Conservation (phyloP, 2,797 vertebrate species). For the Malacoctenus gilli region DNA sequence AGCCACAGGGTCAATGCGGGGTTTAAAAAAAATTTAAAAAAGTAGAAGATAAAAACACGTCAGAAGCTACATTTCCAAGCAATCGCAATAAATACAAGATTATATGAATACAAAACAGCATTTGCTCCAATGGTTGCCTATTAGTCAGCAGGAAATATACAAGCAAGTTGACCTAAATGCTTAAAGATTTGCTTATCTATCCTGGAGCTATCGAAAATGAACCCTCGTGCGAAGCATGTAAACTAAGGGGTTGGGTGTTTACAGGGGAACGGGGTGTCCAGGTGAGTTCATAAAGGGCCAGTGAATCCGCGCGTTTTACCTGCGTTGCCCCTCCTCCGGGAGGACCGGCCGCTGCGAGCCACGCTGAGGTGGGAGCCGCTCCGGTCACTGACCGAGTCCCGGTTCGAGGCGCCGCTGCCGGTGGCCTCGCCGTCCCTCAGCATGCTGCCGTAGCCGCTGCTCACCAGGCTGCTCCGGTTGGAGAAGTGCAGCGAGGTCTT, state of each 20-base stretch:
- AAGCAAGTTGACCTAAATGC: too few relatives aligned
- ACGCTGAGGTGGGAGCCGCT: constrained; percentile 82
- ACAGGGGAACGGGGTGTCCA: constrained; percentile 2
- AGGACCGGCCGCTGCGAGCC: constrained; percentile 83
- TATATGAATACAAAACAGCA: too few relatives aligned
- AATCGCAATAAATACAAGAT: too few relatives aligned
- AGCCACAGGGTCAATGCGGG: too few relatives aligned
- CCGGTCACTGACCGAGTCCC: constrained; percentile 93
- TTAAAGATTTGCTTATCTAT: too few relatives aligned
- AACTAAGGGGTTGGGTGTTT: constrained; percentile 5
- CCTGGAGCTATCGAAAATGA: neutral
- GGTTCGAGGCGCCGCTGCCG: constrained; percentile 86
- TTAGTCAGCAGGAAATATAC: too few relatives aligned
- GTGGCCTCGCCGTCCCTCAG: constrained; percentile 94
- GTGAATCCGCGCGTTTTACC: constrained; percentile 74
- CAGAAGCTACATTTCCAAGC: too few relatives aligned
- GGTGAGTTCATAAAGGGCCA: constrained; percentile 23
- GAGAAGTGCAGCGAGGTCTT: constrained; percentile 93
- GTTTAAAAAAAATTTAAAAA: neutral
- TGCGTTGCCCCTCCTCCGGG: constrained; percentile 87
- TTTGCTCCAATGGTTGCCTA: too few relatives aligned
- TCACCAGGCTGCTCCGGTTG: constrained; percentile 86
- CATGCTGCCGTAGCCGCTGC: constrained; percentile 97
- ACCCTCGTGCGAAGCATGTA: neutral
- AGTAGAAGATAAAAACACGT: neutral